Percentiles rank a stretch among this genome's conserved stretches.
Conservation (phyloP, 2,888 invertebrate species). For the Acrobasis repandana region DNA sequence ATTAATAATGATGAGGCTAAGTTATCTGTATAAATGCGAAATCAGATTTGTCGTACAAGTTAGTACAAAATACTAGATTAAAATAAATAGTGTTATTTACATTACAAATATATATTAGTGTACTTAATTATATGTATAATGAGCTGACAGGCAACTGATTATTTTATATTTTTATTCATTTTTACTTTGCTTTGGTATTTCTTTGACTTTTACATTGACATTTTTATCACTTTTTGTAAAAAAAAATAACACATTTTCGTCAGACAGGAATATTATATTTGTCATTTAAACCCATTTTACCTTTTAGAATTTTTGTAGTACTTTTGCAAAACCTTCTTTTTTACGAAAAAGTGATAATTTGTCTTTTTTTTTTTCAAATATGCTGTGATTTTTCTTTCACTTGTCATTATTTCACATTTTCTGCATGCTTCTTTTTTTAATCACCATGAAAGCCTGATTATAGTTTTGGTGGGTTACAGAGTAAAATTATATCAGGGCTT, state of each 20-base stretch:
- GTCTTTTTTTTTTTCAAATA: background rate
- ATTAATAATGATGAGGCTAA: constrained; percentile 51
- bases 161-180: constrained; percentile 22
- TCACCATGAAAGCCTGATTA: constrained; percentile 13
- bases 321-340: background rate
- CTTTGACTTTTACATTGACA: constrained; percentile 26
- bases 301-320: background rate
- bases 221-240: constrained; percentile 12
- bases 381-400: background rate
- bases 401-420: background rate
- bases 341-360: constrained; percentile 4
- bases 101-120: constrained; percentile 45
- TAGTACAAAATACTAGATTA: constrained; percentile 54
- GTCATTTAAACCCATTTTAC: no score
- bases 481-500: constrained; percentile 19
- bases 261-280: no score
- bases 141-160: constrained; percentile 40
- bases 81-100: constrained; percentile 73
- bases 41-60: constrained; percentile 68
- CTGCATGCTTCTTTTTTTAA: background rate
- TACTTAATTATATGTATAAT: constrained; percentile 30
- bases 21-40: constrained; percentile 71
- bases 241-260: background rate
- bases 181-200: constrained; percentile 12
- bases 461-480: constrained; percentile 22